Conservation (phyloP, 1,140 invertebrate species). For the Harpegnathos saltator region DNA sequence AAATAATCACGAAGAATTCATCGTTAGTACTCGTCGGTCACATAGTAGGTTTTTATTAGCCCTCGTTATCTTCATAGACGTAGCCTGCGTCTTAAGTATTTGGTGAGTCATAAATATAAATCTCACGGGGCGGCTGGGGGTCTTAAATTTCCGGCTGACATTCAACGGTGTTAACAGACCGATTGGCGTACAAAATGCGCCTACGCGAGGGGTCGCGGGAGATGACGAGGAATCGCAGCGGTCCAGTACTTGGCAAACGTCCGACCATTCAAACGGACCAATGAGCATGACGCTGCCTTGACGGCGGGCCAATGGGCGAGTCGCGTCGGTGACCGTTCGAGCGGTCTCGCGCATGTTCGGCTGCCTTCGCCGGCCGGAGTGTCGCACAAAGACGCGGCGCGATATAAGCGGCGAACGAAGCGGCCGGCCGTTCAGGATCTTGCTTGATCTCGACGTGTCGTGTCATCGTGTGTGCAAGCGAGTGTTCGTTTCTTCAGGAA, state of each 20-base stretch:
- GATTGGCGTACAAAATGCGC: too few species aligned
- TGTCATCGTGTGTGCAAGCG: not conserved
- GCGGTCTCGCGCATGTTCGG: not conserved
- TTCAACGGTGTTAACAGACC: too few species aligned
- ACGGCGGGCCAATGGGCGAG: not conserved
- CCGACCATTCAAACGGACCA: conserved; percentile 27
- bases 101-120: too few species aligned
- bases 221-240: too few species aligned
- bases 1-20: not conserved
- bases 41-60: too few species aligned
- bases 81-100: too few species aligned
- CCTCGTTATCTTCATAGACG: too few species aligned
- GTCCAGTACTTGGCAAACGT: not conserved
- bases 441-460: not conserved
- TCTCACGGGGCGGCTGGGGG: too few species aligned
- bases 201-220: too few species aligned
- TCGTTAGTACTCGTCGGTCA: too few species aligned
- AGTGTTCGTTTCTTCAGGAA: not conserved
- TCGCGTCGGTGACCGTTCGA: not conserved
- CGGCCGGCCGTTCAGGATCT: conserved; percentile 23
- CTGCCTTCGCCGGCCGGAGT: conserved; percentile 9
- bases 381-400: conserved; percentile 44
- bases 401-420: conserved; percentile 51
- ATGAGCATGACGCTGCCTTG: not conserved
- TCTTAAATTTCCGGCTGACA: too few species aligned